phyloP scores from a whole-genome alignment of 2,113 vertebrate species.

The Taurulus bubalis region DNA sequence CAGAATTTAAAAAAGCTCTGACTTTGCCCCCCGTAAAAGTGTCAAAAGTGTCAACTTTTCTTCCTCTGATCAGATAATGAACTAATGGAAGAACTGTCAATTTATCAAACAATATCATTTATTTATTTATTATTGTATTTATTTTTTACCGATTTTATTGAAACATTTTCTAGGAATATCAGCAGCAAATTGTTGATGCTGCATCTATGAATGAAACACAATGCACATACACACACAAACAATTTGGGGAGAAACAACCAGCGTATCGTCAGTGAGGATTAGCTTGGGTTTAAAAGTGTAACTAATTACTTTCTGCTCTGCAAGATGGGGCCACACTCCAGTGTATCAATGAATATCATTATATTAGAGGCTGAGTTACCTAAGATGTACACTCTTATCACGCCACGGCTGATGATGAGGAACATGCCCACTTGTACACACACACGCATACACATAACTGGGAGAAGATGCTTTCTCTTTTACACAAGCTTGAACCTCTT shows the following conservation, averaged over 20 bases:
- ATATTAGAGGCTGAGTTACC: constrained; percentile 52
- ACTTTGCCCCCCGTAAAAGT: neutral
- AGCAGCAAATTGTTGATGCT: neutral
- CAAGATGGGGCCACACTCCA: constrained; percentile 54
- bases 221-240: constrained; percentile 10
- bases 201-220: too few relatives aligned
- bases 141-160: neutral
- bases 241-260: constrained; percentile 53
- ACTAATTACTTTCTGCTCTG: constrained; percentile 73
- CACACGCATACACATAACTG: neutral
- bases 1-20: neutral
- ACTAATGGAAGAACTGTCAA: neutral
- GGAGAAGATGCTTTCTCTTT: neutral
- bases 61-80: neutral
- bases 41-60: neutral
- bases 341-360: constrained; percentile 69
- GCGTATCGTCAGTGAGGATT: constrained; percentile 59
- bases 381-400: constrained; percentile 38
- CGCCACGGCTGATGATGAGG: constrained; percentile 3
- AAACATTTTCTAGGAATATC: neutral
- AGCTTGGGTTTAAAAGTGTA: constrained; percentile 62
- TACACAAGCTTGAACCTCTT: neutral
- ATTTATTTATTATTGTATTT: too few relatives aligned
- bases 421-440: neutral
- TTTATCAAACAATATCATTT: neutral